Conservation (phyloP, 2,888 invertebrate genomes). For the Ochropleura leucogaster region DNA sequence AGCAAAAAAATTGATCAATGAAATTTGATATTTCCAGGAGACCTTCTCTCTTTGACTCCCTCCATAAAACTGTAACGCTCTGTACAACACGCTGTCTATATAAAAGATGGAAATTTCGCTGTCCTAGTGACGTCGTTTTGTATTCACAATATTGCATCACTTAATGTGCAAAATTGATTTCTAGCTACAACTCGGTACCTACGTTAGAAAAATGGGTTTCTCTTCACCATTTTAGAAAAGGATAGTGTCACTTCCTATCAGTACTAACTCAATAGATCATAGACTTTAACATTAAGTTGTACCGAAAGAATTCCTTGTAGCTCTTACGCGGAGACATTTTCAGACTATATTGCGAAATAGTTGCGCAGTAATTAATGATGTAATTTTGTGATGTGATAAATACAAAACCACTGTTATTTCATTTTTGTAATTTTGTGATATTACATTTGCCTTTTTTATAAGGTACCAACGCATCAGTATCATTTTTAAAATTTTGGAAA, state of each 20-base stretch:
- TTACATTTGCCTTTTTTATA: not conserved
- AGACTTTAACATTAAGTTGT: not conserved
- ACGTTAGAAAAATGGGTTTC: not conserved
- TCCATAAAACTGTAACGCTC: conserved; percentile 27
- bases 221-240: not conserved
- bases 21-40: not conserved
- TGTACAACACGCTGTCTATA: not conserved
- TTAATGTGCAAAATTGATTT: not conserved
- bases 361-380: conserved; percentile 20
- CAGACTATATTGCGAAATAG: conserved; percentile 8
- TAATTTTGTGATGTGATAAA: not conserved
- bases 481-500: too few relatives aligned
- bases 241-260: not conserved
- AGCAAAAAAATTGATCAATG: not conserved
- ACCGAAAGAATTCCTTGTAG: not conserved
- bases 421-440: not conserved
- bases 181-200: not conserved
- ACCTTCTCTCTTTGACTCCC: conserved; percentile 6
- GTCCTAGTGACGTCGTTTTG: not conserved
- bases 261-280: not conserved
- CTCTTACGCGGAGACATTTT: not conserved
- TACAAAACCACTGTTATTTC: too few relatives aligned
- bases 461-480: too few relatives aligned
- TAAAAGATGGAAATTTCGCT: conserved; percentile 10
- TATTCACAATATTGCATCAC: conserved; percentile 37